Conservation (phyloP, 2,113 vertebrate species). For the Nycticorax nycticorax region DNA sequence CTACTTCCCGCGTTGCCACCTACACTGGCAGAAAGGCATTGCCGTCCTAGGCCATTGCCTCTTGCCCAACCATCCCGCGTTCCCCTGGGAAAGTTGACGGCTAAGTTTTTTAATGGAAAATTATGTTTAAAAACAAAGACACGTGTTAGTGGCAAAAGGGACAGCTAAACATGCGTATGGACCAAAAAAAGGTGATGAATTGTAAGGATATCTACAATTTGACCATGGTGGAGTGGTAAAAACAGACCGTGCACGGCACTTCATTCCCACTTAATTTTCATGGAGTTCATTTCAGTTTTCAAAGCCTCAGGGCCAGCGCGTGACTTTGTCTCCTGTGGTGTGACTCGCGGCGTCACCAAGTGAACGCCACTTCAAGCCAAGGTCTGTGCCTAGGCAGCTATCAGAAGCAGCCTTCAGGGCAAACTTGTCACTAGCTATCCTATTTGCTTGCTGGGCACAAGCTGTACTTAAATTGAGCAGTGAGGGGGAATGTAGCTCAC, state of each 20-base stretch:
- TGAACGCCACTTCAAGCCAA: not conserved
- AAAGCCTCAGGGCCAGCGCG: not conserved
- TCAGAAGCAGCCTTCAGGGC: not conserved
- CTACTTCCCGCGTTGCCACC: not conserved
- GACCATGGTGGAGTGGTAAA: not conserved
- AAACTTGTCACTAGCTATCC: not conserved
- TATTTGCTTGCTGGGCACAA: not conserved
- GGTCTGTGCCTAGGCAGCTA: not conserved
- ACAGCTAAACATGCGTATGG: accelerated
- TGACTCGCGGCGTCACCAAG: not conserved
- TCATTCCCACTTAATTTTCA: not conserved
- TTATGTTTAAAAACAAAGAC: not conserved
- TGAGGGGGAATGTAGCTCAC: accelerated
- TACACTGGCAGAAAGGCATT: not conserved
- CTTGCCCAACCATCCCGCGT: not conserved
- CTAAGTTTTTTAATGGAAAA: not conserved
- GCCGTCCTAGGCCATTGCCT: accelerated
- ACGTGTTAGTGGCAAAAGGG: not conserved
- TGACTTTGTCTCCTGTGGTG: not conserved
- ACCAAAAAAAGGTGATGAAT: not conserved
- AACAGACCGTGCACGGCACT: not conserved
- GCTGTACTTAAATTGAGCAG: not conserved
- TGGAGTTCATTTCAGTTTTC: not conserved
- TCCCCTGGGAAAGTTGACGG: conserved; percentile 13
- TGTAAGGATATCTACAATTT: not conserved